Evolutionary conservation across 2,113 vertebrate genomes (phyloP), one percentile per base, ranked within the genome.

Genomic region (Pomatostomus ruficeps): DNA sequence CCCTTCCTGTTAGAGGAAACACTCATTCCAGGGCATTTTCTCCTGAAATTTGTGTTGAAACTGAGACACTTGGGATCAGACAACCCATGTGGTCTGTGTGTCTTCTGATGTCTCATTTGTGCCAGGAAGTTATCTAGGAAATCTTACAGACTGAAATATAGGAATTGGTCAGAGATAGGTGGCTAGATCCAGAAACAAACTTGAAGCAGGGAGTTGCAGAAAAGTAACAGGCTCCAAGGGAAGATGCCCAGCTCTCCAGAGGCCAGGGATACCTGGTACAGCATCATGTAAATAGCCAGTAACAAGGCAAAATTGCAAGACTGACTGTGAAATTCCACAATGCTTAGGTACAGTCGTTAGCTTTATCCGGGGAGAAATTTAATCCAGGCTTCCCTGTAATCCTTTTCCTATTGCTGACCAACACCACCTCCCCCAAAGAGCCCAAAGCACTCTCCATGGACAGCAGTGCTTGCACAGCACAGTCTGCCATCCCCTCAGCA

Each of bases 111-210:
- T 65, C 71, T 43, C 9, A 0, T 21, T 66, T 59, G 38, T 57
- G 13, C 40, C 65, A 68, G 49, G 33, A 72, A 66, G n/a, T 15
- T 36, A 71, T 28, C 6, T 16, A 78, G 54, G 58, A 90, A 71
- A 49, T 55, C 6, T 40, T 23, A 42, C 0, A 33, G 33, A 38
- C 11, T 26, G 43, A 79, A 76, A 21, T 2, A 4, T 1, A 10
- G 12, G 1, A 46, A 76, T 17, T 1, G 12, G 20, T 45, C 24
- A 22, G 25, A 85, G 38, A 17, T 9, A 19, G 13, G 21, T 25
- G 35, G 15, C 19, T 11, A 61, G n/a, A 65, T 28, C 38, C 21
- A 49, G 66, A 52, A 75, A 75, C 12, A 12, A 0, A 0, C 6
- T 28, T 48, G 36, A 57, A 80, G 52, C 5, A 9, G 0, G 1